Percentiles rank a stretch among this genome's conserved stretches.
Evolutionary conservation across 2,797 vertebrate genomes (phyloP).

Genomic region (Capromys pilorides): DNA sequence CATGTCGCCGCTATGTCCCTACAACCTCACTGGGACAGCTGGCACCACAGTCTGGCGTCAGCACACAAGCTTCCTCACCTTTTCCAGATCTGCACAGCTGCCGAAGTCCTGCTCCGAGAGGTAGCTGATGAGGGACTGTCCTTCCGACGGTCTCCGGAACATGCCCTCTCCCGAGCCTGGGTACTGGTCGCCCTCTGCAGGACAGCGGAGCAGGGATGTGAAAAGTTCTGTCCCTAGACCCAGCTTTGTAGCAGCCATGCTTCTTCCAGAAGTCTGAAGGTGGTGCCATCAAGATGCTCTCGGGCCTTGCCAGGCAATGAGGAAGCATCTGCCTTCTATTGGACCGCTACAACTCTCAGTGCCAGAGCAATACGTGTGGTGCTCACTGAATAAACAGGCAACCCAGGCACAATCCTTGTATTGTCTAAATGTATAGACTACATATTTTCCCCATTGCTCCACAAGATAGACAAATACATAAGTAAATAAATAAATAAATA

Average conservation of each 20-base stretch:
- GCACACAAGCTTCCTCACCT: constrained; percentile 86
- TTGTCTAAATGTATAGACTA: constrained; percentile 40
- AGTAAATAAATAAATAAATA: not conserved
- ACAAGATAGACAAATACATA: not conserved
- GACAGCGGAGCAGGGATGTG: constrained; percentile 28
- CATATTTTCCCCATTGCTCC: not conserved
- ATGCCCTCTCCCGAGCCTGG: constrained; percentile 90
- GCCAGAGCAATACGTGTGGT: not conserved
- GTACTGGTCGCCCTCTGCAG: constrained; percentile 89
- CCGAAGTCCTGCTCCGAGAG: constrained; percentile 99
- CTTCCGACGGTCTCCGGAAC: constrained; percentile 96
- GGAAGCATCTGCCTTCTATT: not conserved
- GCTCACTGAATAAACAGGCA: constrained; percentile 2
- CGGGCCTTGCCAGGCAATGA: not conserved
- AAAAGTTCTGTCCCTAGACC: constrained; percentile 23
- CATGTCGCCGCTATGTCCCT: not conserved
- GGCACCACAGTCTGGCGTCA: fast-evolving
- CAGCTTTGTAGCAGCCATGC: not conserved
- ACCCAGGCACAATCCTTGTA: not conserved
- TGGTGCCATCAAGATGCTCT: constrained; percentile 3
- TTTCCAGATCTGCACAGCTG: constrained; percentile 98
- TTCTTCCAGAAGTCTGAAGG: constrained; percentile 31
- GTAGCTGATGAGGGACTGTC: constrained; percentile 99
- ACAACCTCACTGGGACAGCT: not conserved
- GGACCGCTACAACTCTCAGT: not conserved